Base-by-base conservation (phyloP, 2,888 invertebrate genomes). In the Synanthedon formicaeformis region DNA sequence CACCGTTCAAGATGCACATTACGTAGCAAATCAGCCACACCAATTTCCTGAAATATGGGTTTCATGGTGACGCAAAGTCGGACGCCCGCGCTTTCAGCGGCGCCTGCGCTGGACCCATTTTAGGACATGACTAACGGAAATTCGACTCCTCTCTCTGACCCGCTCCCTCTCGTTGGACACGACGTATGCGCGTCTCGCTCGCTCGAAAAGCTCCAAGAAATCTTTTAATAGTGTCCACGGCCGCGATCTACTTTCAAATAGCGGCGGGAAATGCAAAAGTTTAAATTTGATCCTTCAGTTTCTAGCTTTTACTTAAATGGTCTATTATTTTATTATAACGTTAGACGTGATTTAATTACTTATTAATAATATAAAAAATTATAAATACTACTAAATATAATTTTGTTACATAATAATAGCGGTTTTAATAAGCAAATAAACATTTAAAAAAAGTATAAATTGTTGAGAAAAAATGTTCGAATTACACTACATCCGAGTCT, bases 81-180 rank as follows among this genome's bases (percentile, higher is more conserved):
- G 75, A 83, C 84, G 85, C 86, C 85, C 87, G 84, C 85, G 84
- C 86, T 81, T 83, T 83, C 84, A 82, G 83, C 87, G 83, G 86
- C 84, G 88, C 90, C 88, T 84, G 83, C 78, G 83, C 79, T 88
- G 88, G 83, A 84, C 88, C 91, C 91, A 91, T 91, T 91, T 91
- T 91, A 91, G 91, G 91, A 90, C 90, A 91, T 90, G 88, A 90
- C 89, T 89, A 88, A 88, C 87, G 88, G 91, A 91, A 91, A 91
- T 90, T 88, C 87, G 90, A 90, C 84, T 84, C 87, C 86, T 81
- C 83, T 81, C 77, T 82, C 81, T 73, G 76, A 66, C 80, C 78
- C 77, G 85, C 77, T 87, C 87, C 62, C 82, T 82, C 87, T 75
- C 79, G 80, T 73, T 78, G 78, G 81, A 76, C 66, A 73, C 67